phyloP scores from a whole-genome alignment of 1,140 invertebrate genomes.

The Atopsyche davidsoni region DNA sequence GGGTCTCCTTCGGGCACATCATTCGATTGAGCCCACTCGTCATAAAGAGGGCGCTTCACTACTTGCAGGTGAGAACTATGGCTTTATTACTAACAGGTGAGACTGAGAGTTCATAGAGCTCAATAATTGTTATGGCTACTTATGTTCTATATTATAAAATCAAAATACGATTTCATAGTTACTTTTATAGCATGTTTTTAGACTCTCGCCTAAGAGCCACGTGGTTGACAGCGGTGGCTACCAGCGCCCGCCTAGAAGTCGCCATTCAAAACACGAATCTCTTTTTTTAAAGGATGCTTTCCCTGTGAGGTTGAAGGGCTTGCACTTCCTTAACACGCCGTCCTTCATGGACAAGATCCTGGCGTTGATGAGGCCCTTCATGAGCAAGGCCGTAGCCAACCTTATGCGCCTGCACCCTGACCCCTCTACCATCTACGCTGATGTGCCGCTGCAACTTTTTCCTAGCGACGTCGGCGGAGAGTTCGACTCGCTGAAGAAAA shows the following conservation, averaged over 20 bases:
- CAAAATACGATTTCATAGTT: background rate
- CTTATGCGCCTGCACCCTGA: conserved; percentile 48
- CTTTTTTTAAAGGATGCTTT: conserved; percentile 53
- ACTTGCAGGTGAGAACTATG: conserved; percentile 48
- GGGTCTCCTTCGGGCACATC: conserved; percentile 50
- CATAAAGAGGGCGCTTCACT: conserved; percentile 57
- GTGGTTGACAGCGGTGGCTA: conserved; percentile 49
- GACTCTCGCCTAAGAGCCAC: conserved; percentile 48
- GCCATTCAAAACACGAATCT: no score
- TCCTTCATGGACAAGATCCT: conserved; percentile 62
- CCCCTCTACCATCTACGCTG: conserved; percentile 38
- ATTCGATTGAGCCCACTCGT: conserved; percentile 49
- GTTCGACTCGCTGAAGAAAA: conserved; percentile 35
- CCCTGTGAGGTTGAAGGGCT: conserved; percentile 55
- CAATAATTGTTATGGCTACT: no score
- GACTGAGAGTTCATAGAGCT: no score
- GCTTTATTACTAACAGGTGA: conserved; percentile 54
- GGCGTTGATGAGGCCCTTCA: conserved; percentile 60
- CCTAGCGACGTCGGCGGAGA: conserved; percentile 53
- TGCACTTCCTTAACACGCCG: conserved; percentile 64
- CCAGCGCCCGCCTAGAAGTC: conserved; percentile 51
- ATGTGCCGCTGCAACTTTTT: conserved; percentile 43
- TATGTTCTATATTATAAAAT: no score
- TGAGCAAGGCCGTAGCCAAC: conserved; percentile 60
- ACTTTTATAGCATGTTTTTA: conserved; percentile 25